Conservation (phyloP, 2,888 invertebrate genomes). For the Orthosia cruda region DNA sequence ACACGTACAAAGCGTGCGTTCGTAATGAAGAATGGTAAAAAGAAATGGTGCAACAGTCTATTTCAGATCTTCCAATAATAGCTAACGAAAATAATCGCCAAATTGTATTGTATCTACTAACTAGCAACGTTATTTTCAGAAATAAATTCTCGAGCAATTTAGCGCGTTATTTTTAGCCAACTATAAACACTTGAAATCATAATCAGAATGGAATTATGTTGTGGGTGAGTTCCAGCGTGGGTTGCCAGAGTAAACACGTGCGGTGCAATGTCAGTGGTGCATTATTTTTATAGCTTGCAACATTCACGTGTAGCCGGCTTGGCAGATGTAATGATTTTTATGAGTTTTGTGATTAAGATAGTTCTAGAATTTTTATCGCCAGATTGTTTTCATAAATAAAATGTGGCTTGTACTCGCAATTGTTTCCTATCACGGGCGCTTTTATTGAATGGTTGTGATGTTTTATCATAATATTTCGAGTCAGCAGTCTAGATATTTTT, state of each 20-base stretch:
- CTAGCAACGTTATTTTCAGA: slow-evolving; percentile 15
- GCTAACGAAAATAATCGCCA: slow-evolving; percentile 16
- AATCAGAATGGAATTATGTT: slow-evolving; percentile 50
- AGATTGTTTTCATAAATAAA: neutral
- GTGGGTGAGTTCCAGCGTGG: slow-evolving; percentile 56
- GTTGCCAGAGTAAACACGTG: slow-evolving; percentile 60
- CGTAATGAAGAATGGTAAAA: neutral
- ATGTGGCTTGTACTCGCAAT: too few species aligned
- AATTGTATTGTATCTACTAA: slow-evolving; percentile 1
- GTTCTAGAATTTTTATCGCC: neutral
- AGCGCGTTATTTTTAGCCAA: slow-evolving; percentile 50
- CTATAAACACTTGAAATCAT: slow-evolving; percentile 49
- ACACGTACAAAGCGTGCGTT: neutral
- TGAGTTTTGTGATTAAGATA: neutral
- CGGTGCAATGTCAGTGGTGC: slow-evolving; percentile 62
- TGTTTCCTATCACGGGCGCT: neutral
- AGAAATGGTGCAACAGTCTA: slow-evolving; percentile 1
- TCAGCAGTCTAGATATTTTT: neutral
- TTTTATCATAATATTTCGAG: neutral
- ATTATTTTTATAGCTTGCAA: slow-evolving; percentile 58
- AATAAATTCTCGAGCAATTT: slow-evolving; percentile 36
- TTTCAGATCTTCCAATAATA: slow-evolving; percentile 18
- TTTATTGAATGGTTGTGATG: neutral
- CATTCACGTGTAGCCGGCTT: slow-evolving; percentile 17
- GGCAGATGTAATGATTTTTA: slow-evolving; percentile 6